These are phyloP conservation scores for Drosophila siamana DNA, from an alignment of 2,888 invertebrate species.

Conservation along the genomic window DNA sequence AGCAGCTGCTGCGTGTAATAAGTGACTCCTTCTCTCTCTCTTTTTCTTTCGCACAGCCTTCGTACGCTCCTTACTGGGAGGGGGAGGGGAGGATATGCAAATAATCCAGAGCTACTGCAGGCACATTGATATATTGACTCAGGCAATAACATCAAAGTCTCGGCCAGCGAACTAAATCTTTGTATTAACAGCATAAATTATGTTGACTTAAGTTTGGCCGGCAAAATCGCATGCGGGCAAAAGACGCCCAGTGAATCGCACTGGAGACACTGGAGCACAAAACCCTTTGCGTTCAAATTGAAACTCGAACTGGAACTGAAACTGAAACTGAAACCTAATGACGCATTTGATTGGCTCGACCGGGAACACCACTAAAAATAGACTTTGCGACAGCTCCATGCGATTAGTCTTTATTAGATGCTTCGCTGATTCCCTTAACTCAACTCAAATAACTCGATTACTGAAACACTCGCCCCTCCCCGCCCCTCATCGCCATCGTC, in stretches of 20 bases:
- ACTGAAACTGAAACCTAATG: constrained; percentile 44
- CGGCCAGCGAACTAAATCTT: constrained; percentile 21
- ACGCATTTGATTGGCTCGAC: constrained; percentile 48
- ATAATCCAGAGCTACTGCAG: constrained; percentile 23
- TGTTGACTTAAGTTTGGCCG: constrained; percentile 38
- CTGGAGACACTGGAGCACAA: background rate
- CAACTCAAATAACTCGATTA: constrained; percentile 36
- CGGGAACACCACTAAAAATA: constrained; percentile 32
- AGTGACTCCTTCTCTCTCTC: constrained; percentile 5
- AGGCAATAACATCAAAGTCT: constrained; percentile 34
- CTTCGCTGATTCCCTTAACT: constrained; percentile 34
- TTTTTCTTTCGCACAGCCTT: background rate
- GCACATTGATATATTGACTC: constrained; percentile 45
- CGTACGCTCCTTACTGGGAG: background rate
- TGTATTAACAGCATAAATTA: constrained; percentile 44
- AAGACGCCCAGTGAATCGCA: background rate
- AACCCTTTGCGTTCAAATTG: constrained; percentile 10
- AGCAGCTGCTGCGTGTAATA: constrained; percentile 2
- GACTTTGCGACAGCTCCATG: constrained; percentile 17
- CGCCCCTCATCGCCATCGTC: background rate
- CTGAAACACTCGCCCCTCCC: constrained; percentile 9
- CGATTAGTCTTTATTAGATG: constrained; percentile 81
- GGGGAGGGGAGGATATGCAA: constrained; percentile 23
- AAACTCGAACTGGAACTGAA: constrained; percentile 28
- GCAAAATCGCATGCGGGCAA: constrained; percentile 3